Conservation (phyloP, 2,797 vertebrate species). For the Platalea minor region DNA sequence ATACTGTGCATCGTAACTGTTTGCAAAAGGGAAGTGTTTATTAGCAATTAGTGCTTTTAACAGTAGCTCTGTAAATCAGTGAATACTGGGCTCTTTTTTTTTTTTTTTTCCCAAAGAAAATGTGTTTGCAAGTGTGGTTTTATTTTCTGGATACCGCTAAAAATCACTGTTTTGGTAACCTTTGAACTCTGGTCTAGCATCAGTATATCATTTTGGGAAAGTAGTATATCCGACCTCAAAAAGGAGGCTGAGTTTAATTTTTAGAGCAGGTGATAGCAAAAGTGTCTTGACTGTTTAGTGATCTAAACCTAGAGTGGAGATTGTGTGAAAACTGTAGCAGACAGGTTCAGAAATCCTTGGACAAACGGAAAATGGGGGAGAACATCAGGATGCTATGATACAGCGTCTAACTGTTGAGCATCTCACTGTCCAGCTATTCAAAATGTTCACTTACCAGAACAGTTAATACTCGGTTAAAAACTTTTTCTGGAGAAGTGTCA, state of each 20-base stretch:
- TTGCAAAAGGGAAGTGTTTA: not conserved
- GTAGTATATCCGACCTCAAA: not conserved
- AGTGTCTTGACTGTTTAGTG: not conserved
- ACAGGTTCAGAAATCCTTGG: not conserved
- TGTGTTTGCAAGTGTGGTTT: not conserved
- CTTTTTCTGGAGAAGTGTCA: not conserved
- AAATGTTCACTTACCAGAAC: accelerated
- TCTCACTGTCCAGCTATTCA: not conserved
- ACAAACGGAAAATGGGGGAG: not conserved
- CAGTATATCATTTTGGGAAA: not conserved
- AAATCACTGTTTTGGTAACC: not conserved
- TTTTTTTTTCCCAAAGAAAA: not conserved
- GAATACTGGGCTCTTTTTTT: not conserved
- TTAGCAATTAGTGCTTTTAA: not conserved
- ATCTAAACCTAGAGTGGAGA: not conserved
- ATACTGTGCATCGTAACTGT: not conserved
- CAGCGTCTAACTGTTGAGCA: not conserved
- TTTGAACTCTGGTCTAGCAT: not conserved
- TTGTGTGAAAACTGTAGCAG: not conserved
- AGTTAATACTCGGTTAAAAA: not conserved
- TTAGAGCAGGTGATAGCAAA: not conserved
- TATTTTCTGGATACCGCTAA: not conserved
- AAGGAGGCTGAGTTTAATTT: not conserved
- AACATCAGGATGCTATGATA: not conserved
- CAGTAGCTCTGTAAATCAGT: not conserved